phyloP scores from a whole-genome alignment of 2,888 invertebrate species.

The Orchesellides sinensis region DNA sequence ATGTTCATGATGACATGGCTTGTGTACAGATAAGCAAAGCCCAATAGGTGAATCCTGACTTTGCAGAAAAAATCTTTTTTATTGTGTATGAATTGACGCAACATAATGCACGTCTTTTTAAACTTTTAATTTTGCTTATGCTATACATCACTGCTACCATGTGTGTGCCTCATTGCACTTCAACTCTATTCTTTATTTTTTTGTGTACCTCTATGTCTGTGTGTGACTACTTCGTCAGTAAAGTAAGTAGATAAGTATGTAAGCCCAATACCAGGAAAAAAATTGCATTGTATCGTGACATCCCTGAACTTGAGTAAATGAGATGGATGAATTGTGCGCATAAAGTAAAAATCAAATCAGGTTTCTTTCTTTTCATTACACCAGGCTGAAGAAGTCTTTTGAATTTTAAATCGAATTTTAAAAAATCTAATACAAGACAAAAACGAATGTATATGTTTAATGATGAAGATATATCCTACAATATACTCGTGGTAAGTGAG shows the following conservation, averaged over 20 bases:
- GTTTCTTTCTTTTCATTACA: conserved; percentile 30
- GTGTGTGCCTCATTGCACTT: conserved; percentile 22
- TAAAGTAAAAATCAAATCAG: conserved; percentile 44
- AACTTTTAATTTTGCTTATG: too few relatives aligned
- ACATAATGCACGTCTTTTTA: not conserved
- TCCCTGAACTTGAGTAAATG: conserved; percentile 50
- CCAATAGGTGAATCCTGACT: conserved; percentile 14
- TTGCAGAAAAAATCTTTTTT: conserved; percentile 33
- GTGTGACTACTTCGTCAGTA: too few relatives aligned
- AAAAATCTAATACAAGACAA: conserved; percentile 27
- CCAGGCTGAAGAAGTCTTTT: conserved; percentile 34
- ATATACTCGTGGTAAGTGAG: not conserved
- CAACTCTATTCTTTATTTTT: not conserved
- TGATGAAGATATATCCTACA: conserved; percentile 1
- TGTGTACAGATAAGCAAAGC: conserved; percentile 4
- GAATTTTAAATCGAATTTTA: conserved; percentile 46
- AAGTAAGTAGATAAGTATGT: not conserved
- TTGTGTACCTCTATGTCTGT: not conserved
- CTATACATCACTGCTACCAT: too few relatives aligned
- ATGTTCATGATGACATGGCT: conserved; percentile 14
- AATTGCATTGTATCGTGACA: conserved; percentile 52
- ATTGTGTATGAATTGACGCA: not conserved
- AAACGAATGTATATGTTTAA: conserved; percentile 19
- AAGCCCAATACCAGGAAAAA: conserved; percentile 1
- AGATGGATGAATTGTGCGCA: conserved; percentile 47